Evolutionary conservation across 2,113 vertebrate genomes (phyloP), one percentile per base, ranked within the genome.

Genomic region (Atlantisia rogersi): DNA sequence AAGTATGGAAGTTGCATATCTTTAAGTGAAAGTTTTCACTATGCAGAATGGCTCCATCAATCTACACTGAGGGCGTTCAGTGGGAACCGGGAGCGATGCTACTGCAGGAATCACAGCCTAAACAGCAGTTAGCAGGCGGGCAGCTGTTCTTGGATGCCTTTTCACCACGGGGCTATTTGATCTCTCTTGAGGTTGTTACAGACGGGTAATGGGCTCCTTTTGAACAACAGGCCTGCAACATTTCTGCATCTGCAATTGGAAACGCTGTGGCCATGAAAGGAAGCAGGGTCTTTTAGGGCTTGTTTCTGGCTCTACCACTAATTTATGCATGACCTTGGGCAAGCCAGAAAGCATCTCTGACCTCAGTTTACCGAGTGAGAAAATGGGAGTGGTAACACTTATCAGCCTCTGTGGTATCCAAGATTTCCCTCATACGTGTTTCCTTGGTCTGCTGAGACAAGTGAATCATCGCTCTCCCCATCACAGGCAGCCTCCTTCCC

Each of bases 301-400:
- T 58, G 86, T 96, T 95, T 90, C 90, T 95, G 95, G 73, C 64
- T 96, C 88, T 78, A 12, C 82, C 88, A 19, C 82, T 92, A 84
- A 95, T 89, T 84, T 58, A 80, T 75, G 82, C 77, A 65, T 93
- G 94, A 93, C 95, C 95, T 79, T 84, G 90, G 77, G 95, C 95
- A 86, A 93, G 82, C 26, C 58, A 71, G 56, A 93, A 94, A 86
- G 73, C 90, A 78, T 84, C 94, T 39, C 90, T 96, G 95, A 94
- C 92, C 96, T 95, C 77, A 69, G 88, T 86, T 96, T 93, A 94
- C 92, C 90, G 76, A 76, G 50, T 32, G 92, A 71, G 92, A 91
- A 93, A 79, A 93, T 50, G 92, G 88, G 96, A 96, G 95, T 35
- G 75, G 95, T 39, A 88, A 68, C 64, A 8, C 77, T 79, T 44